Conservation (phyloP, 2,113 vertebrate genomes). For the Meriones unguiculatus region DNA sequence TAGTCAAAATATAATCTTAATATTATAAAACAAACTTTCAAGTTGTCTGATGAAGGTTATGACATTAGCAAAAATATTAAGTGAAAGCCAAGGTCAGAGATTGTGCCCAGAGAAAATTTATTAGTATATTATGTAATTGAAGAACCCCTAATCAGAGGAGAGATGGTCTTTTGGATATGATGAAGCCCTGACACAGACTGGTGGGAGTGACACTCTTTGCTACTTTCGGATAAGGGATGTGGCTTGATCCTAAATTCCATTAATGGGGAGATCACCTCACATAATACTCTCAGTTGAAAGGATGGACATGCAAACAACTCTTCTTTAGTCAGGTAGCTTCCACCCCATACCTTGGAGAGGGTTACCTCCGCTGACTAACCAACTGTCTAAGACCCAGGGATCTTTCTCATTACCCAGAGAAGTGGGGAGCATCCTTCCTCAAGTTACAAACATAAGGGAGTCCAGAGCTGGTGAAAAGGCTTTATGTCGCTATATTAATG, state of each 20-base stretch:
- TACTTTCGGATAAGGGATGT: neutral
- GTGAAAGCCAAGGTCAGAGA: neutral
- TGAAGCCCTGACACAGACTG: neutral
- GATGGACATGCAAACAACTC: neutral
- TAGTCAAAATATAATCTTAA: slow-evolving; percentile 29
- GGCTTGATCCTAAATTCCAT: neutral
- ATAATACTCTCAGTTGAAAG: neutral
- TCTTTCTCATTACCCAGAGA: neutral
- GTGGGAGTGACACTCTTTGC: neutral
- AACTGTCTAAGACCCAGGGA: neutral
- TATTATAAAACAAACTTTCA: slow-evolving; percentile 18
- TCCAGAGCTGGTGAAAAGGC: neutral
- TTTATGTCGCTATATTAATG: too few species aligned
- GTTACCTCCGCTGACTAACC: neutral
- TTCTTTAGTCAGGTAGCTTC: neutral
- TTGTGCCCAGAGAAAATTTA: neutral
- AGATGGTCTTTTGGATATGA: neutral
- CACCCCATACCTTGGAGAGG: neutral
- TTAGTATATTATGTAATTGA: neutral
- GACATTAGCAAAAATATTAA: slow-evolving; percentile 40
- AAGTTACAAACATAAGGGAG: neutral
- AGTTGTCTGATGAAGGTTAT: slow-evolving; percentile 28
- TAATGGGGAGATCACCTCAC: neutral
- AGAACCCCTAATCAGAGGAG: neutral
- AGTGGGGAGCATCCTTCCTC: neutral